These are phyloP conservation scores for Cynodonichthys magdalenae DNA, from an alignment of 2,797 vertebrate genomes.

Conservation along the genomic window DNA sequence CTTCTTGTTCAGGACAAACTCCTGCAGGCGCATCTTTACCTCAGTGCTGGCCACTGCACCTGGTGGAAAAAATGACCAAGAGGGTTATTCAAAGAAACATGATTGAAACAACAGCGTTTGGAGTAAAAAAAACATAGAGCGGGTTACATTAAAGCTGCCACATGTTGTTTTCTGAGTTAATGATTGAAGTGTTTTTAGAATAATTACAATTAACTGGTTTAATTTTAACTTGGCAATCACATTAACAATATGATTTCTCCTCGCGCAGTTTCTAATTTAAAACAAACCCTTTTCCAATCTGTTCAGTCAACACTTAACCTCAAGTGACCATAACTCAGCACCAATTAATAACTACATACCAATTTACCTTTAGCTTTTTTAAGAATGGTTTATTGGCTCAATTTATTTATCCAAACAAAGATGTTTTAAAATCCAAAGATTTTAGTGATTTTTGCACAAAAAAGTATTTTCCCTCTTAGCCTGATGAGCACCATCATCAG, in stretches of 20 bases:
- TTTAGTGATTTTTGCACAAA: no score
- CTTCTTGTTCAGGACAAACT: constrained; percentile 98
- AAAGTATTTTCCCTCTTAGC: no score
- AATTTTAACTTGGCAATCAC: not conserved
- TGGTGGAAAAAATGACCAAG: not conserved
- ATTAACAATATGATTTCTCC: not conserved
- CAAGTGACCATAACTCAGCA: not conserved
- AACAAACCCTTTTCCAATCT: not conserved
- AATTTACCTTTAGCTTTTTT: no score
- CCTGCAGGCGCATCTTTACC: constrained; percentile 98
- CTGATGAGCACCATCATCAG: no score
- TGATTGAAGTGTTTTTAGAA: not conserved
- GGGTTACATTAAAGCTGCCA: no score
- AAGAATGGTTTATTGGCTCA: no score
- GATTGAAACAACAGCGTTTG: not conserved
- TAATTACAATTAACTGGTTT: not conserved
- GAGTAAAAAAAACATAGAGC: no score
- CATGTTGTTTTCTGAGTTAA: no score
- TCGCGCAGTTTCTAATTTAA: not conserved
- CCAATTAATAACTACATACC: not conserved
- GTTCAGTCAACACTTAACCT: not conserved
- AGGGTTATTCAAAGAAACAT: not conserved
- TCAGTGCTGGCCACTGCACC: constrained; percentile 98
- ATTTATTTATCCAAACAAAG: no score
- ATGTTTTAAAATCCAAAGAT: no score